These are phyloP conservation scores for Xyrauchen texanus DNA, from an alignment of 2,113 vertebrate species.

Conservation along the genomic window DNA sequence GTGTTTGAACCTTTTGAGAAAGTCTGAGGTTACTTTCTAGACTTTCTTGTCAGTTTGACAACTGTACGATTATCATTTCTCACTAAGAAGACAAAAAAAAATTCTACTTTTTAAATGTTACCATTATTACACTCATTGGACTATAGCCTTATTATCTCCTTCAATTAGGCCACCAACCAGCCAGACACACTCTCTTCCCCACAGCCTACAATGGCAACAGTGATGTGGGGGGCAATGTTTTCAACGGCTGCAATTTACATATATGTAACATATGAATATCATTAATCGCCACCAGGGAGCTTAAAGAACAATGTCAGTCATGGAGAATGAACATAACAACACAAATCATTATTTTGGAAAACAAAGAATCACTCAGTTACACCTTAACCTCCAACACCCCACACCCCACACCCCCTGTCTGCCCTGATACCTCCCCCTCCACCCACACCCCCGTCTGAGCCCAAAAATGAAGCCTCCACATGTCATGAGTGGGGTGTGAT, in stretches of 20 bases:
- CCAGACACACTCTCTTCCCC: background rate
- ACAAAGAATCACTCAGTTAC: conserved; percentile 46
- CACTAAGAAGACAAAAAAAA: background rate
- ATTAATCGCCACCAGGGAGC: conserved; percentile 24
- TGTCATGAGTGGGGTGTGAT: conserved; percentile 53
- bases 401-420: background rate
- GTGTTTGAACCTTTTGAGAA: conserved; percentile 73
- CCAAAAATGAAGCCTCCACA: conserved; percentile 47
- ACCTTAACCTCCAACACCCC: background rate
- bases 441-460: conserved; percentile 20
- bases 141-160: conserved; percentile 4
- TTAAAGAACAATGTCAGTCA: conserved; percentile 7
- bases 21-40: conserved; percentile 60
- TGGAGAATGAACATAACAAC: background rate
- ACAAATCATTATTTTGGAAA: conserved; percentile 36
- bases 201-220: background rate
- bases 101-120: conserved; percentile 32
- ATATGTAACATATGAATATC: conserved; percentile 21
- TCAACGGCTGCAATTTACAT: background rate
- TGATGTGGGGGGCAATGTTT: background rate
- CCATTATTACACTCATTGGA: conserved; percentile 28
- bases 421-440: background rate
- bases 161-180: conserved; percentile 4
- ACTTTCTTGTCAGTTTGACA: conserved; percentile 36
- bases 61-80: conserved; percentile 37